Base-by-base conservation (phyloP, 2,797 vertebrate species). In the Antennarius maculatus region DNA sequence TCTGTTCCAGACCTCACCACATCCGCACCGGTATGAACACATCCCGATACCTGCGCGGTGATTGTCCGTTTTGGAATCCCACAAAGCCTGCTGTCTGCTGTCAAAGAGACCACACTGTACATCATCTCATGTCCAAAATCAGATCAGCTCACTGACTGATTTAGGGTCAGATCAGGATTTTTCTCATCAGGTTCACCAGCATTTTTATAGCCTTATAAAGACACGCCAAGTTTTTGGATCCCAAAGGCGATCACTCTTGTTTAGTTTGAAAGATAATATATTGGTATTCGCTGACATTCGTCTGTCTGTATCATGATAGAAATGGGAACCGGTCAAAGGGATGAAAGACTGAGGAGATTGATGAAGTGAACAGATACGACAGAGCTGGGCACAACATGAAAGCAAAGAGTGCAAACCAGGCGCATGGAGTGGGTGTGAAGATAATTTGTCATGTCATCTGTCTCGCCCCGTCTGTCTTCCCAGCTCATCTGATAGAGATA, bases 401-500 rank as follows among this genome's bases (percentile, higher is more conserved):
- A 88, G 88, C 23, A 49, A 55, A n/a, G 9, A 41, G 57, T 18
- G 58, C 37, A 58, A 18, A 43, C 27, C 68, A 76, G 65, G 66
- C 60, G 50, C 63, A 61, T 53, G 71, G 72, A 69, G 70, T 84
- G 54, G 12, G 57, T 76, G 83, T 79, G 80, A 57, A 80, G 67
- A 64, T 65, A 54, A 76, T 71, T 84, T 77, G 42, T 80, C 50
- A 69, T 82, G 79, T 84, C 84, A 68, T 80, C 69, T 34, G 53
- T 59, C 82, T 69, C 61, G 68, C 59, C 50, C 53, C 60, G 88
- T 91, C 88, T 81, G 65, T 64, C 74, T 68, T 75, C 39, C n/a
- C 4, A 6, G 28, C 60, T 88, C 85, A 91, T 91, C 90, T 90
- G 90, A 91, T 91, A 55, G 74, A 90, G 87, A 88, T 89, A 67